phyloP scores from a whole-genome alignment of 2,113 vertebrate genomes.

The Dicentrarchus labrax region DNA sequence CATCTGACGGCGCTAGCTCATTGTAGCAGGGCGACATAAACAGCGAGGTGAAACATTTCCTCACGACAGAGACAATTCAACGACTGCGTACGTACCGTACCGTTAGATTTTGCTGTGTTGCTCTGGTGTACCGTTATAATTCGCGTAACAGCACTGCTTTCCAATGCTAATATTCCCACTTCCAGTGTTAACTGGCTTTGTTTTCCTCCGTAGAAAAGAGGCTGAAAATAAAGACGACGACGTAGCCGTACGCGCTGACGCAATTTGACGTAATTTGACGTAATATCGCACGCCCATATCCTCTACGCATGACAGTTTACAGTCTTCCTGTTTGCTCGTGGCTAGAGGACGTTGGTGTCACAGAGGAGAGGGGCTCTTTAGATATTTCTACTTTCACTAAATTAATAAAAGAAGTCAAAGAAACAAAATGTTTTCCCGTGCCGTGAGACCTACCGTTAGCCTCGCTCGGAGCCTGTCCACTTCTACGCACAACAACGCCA shows the following conservation, averaged over 20 bases:
- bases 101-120: background rate
- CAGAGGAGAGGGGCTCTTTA: constrained; percentile 51
- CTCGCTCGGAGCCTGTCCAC: constrained; percentile 81
- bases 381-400: background rate
- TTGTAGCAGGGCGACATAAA: constrained; percentile 59
- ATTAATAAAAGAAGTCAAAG: background rate
- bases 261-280: constrained; percentile 6
- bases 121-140: background rate
- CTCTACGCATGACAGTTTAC: constrained; percentile 37
- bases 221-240: constrained; percentile 51
- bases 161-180: constrained; percentile 39
- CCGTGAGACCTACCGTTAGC: constrained; percentile 78
- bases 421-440: constrained; percentile 81
- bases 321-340: constrained; percentile 74
- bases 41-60: constrained; percentile 12
- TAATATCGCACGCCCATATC: constrained; percentile 24
- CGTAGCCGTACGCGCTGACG: constrained; percentile 59
- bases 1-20: constrained; percentile 67
- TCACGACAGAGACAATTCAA: background rate
- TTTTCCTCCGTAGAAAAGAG: constrained; percentile 72
- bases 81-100: constrained; percentile 36
- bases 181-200: constrained; percentile 70
- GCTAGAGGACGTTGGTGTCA: constrained; percentile 84
- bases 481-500: constrained; percentile 88
- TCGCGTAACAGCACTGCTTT: background rate